These are phyloP conservation scores for Phasianus colchicus DNA, from an alignment of 2,113 vertebrate genomes.

Conservation along the genomic window DNA sequence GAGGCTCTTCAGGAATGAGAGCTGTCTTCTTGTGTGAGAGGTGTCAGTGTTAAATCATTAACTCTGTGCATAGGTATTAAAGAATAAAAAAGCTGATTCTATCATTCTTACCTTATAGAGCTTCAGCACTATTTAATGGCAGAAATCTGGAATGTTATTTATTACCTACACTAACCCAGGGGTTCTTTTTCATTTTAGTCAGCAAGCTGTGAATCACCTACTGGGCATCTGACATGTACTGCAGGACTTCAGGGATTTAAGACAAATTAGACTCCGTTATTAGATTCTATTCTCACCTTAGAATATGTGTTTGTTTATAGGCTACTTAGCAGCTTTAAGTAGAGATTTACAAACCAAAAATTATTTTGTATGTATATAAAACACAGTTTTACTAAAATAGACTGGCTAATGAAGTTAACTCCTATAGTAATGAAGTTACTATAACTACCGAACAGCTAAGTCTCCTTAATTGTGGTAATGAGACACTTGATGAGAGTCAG, in stretches of 20 bases:
- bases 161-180: slow-evolving; percentile 56
- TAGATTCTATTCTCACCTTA: slow-evolving; percentile 31
- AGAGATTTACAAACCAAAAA: slow-evolving; percentile 31
- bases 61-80: neutral
- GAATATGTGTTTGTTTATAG: slow-evolving; percentile 53
- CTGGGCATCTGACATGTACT: slow-evolving; percentile 31
- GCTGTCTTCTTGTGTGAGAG: neutral
- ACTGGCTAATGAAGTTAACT: slow-evolving; percentile 54
- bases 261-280: slow-evolving; percentile 62
- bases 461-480: slow-evolving; percentile 58
- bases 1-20: neutral
- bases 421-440: slow-evolving; percentile 1
- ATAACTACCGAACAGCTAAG: slow-evolving; percentile 40
- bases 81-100: slow-evolving; percentile 34
- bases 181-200: slow-evolving; percentile 67
- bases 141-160: slow-evolving; percentile 60
- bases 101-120: slow-evolving; percentile 2
- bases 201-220: slow-evolving; percentile 68
- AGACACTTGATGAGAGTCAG: slow-evolving; percentile 43
- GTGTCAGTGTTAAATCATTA: slow-evolving; percentile 22
- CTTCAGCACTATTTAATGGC: slow-evolving; percentile 36
- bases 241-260: slow-evolving; percentile 51
- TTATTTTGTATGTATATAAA: slow-evolving; percentile 28
- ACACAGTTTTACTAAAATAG: slow-evolving; percentile 2
- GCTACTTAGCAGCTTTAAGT: slow-evolving; percentile 17